Conservation (phyloP, 1,140 invertebrate genomes). For the Drosophila grimshawi region DNA sequence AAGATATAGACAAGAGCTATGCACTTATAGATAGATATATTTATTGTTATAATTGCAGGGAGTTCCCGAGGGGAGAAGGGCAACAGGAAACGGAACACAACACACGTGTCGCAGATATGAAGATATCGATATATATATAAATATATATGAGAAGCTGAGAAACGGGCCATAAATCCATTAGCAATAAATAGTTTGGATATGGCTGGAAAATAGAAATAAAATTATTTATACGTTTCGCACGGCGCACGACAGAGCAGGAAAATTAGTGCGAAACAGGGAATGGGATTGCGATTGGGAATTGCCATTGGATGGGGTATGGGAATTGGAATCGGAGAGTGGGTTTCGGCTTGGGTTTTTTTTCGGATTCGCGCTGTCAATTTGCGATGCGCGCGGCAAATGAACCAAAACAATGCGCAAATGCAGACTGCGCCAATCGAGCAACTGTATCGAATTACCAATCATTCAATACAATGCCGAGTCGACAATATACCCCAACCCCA, state of each 20-base stretch:
- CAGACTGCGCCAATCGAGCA: slow-evolving; percentile 63
- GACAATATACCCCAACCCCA: neutral
- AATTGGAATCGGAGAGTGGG: slow-evolving; percentile 22
- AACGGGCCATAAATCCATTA: slow-evolving; percentile 76
- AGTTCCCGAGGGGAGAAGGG: slow-evolving; percentile 48
- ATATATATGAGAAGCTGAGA: slow-evolving; percentile 8
- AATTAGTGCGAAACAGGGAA: slow-evolving; percentile 72
- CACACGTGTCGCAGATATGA: slow-evolving; percentile 71
- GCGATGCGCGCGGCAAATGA: slow-evolving; percentile 80
- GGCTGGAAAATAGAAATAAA: slow-evolving; percentile 67
- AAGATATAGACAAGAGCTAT: neutral
- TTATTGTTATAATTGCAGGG: slow-evolving; percentile 57
- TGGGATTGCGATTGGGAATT: slow-evolving; percentile 19
- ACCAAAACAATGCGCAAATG: slow-evolving; percentile 63
- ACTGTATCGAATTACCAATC: slow-evolving; percentile 83
- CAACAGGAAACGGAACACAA: slow-evolving; percentile 51
- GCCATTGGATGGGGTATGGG: slow-evolving; percentile 11
- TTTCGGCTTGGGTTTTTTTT: too few relatives aligned
- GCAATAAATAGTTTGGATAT: slow-evolving; percentile 79
- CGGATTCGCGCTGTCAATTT: slow-evolving; percentile 54
- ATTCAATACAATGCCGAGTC: slow-evolving; percentile 59
- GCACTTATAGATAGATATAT: slow-evolving; percentile 4
- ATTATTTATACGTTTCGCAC: slow-evolving; percentile 81
- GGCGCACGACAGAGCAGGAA: slow-evolving; percentile 70
- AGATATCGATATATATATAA: slow-evolving; percentile 61